These are phyloP conservation scores for Epistrophella euchroma DNA, from an alignment of 2,888 invertebrate species.

Conservation along the genomic window DNA sequence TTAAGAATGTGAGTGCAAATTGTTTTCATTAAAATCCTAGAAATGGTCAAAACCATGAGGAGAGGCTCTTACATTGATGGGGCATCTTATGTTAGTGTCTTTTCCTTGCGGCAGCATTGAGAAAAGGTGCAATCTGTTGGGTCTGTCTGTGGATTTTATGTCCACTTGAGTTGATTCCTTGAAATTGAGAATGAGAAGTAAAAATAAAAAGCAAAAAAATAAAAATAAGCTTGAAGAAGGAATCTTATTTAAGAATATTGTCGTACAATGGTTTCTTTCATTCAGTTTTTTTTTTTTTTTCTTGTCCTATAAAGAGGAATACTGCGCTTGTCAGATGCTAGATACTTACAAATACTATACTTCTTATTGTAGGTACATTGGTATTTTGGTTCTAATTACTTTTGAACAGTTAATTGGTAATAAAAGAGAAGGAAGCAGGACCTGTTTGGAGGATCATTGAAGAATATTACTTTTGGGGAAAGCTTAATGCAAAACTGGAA, in stretches of 20 bases:
- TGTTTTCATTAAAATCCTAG: constrained; percentile 69
- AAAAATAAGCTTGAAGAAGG: neutral
- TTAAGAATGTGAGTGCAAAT: constrained; percentile 69
- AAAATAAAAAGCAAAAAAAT: neutral
- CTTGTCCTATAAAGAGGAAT: neutral
- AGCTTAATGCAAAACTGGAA: constrained; percentile 21
- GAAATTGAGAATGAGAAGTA: constrained; percentile 7
- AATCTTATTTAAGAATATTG: constrained; percentile 23
- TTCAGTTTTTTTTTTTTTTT: neutral
- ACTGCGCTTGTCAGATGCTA: constrained; percentile 20
- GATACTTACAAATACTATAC: neutral
- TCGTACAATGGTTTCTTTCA: constrained; percentile 13
- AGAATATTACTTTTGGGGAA: constrained; percentile 35
- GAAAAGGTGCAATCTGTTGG: constrained; percentile 58
- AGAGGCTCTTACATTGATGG: constrained; percentile 11
- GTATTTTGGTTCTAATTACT: constrained; percentile 61
- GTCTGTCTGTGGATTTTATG: constrained; percentile 50
- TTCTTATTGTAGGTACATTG: constrained; percentile 34
- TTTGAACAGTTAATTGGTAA: constrained; percentile 63
- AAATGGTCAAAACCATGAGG: constrained; percentile 52
- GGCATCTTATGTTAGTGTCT: constrained; percentile 32
- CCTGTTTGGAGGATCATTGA: constrained; percentile 45
- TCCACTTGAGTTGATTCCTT: constrained; percentile 47
- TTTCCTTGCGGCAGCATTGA: constrained; percentile 8
- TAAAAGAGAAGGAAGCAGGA: constrained; percentile 30